Percentiles rank a stretch among this genome's conserved stretches.
phyloP scores from a whole-genome alignment of 2,797 vertebrate species.

The Petrocephalus sullivani region DNA sequence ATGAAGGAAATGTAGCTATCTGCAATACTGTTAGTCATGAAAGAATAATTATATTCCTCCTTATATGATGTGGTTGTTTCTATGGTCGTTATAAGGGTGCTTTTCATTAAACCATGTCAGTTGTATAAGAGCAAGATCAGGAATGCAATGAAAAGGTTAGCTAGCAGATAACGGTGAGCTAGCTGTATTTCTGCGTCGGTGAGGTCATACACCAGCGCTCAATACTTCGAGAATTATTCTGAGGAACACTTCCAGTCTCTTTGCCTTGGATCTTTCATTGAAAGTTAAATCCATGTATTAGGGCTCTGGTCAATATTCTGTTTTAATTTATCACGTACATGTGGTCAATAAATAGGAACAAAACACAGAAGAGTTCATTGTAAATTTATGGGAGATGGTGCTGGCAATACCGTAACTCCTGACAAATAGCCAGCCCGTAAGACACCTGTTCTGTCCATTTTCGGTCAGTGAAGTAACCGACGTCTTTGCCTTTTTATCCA shows the following conservation, averaged over 20 bases:
- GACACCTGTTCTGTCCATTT: background rate
- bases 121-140: background rate
- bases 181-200: background rate
- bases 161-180: background rate
- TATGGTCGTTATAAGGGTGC: background rate
- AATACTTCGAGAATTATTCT: background rate
- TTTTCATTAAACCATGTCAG: slow-evolving; percentile 2
- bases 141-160: slow-evolving; percentile 5
- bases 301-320: background rate
- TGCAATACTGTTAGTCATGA: background rate
- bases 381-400: background rate
- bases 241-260: background rate
- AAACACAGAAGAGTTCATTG: background rate
- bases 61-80: background rate
- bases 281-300: background rate
- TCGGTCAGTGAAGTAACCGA: background rate
- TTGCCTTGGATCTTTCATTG: background rate
- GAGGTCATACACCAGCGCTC: background rate
- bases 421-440: background rate
- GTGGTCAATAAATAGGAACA: background rate
- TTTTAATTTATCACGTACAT: background rate
- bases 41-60: background rate
- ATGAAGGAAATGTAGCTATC: background rate
- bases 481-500: background rate
- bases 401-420: background rate